Evolutionary conservation across 1,140 invertebrate species (phyloP).

Genomic region (Microplitis mediator): DNA sequence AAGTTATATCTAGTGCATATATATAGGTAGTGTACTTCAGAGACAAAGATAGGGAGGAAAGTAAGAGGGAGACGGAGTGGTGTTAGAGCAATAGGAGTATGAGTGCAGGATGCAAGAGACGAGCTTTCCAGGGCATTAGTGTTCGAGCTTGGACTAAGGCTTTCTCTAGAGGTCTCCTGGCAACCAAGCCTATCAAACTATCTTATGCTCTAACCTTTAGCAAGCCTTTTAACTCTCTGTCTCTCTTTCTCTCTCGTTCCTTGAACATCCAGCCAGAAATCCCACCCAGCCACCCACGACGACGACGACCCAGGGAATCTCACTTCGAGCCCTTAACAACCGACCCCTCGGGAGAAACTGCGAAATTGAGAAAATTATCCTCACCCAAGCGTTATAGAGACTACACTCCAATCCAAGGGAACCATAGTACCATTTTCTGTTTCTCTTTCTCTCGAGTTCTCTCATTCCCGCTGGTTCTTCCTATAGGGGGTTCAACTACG

Average conservation of each 20-base stretch:
- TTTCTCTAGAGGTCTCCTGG: constrained; percentile 53
- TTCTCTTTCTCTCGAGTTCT: neutral
- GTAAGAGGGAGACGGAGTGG: neutral
- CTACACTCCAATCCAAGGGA: constrained; percentile 10
- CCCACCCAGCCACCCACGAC: constrained; percentile 14
- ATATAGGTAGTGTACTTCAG: neutral
- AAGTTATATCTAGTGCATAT: neutral
- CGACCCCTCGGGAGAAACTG: constrained; percentile 56
- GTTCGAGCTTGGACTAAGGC: constrained; percentile 40
- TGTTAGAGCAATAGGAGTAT: neutral
- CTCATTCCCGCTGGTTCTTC: neutral
- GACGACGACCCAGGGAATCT: constrained; percentile 56
- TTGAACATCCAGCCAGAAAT: constrained; percentile 5
- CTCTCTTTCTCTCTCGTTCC: constrained; percentile 13
- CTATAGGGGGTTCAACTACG: neutral
- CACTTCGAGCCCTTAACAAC: constrained; percentile 59
- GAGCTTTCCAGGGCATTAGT: constrained; percentile 52
- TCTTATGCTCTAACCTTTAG: constrained; percentile 56
- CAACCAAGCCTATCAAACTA: constrained; percentile 63
- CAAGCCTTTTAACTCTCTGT: constrained; percentile 33
- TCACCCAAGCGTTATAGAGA: constrained; percentile 31
- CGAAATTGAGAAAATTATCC: constrained; percentile 64
- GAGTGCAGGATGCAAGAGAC: constrained; percentile 12
- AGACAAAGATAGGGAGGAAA: neutral
- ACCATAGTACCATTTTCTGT: neutral